Percentiles rank a stretch among this genome's conserved stretches.
These are phyloP conservation scores for Rhea americana DNA, from an alignment of 2,113 vertebrate genomes.

Conservation along the genomic window DNA sequence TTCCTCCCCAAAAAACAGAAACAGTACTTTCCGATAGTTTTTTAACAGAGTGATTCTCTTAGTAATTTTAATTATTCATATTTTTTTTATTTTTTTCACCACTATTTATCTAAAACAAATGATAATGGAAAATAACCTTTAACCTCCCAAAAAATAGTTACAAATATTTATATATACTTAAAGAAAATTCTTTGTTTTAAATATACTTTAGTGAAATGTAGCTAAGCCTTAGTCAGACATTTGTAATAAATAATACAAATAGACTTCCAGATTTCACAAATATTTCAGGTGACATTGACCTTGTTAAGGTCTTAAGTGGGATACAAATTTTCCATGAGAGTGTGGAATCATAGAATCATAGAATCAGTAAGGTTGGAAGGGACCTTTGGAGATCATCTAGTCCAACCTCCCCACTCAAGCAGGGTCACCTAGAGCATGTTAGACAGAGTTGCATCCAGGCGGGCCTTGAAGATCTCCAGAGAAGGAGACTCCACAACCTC, in stretches of 20 bases:
- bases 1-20: not conserved
- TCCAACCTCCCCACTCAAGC: too few relatives aligned
- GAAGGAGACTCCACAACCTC: too few relatives aligned
- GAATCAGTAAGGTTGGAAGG: too few relatives aligned
- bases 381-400: too few relatives aligned
- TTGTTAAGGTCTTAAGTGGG: not conserved
- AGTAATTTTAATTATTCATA: not conserved
- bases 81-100: not conserved
- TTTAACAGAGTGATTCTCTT: not conserved
- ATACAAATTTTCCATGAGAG: not conserved
- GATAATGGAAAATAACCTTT: rapidly evolving
- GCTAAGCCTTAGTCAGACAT: not conserved
- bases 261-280: not conserved
- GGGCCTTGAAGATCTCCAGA: too few relatives aligned
- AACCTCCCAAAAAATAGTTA: not conserved
- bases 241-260: not conserved
- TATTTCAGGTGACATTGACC: not conserved
- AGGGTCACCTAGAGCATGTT: too few relatives aligned
- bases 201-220: rapidly evolving
- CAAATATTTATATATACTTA: not conserved
- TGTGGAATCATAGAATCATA: too few relatives aligned
- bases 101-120: not conserved
- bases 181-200: not conserved
- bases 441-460: too few relatives aligned
- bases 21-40: not conserved